Base-by-base conservation (phyloP, 2,888 invertebrate species). In the Tethea ocularis region DNA sequence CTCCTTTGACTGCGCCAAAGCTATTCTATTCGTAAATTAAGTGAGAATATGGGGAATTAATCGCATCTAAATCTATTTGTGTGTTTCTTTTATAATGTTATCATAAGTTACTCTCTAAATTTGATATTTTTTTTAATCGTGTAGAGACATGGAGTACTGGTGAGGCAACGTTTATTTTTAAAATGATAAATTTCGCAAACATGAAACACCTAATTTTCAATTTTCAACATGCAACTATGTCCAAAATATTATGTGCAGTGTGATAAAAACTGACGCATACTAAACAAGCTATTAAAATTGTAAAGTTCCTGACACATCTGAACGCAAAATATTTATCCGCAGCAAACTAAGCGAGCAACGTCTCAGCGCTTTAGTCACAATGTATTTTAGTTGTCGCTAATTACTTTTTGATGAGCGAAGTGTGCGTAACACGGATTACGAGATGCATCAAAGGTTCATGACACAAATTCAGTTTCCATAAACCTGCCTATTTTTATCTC, bases 401-500 rank as follows among this genome's bases (percentile, higher is more conserved):
- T 87, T 84, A 83, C 83, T 85, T 88, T 88, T 85, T 89, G 88
- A 89, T 84, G 89, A 87, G 82, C 81, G 69, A 78, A 78, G 74
- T 77, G 74, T 80, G 33, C 1, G 77, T 77, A 78, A 82, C 71
- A 64, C 83, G 80, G n/a, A 85, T 87, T 82, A 84, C 72, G 64
- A 72, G 76, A 80, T 78, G 75, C 78, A 82, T 83, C 81, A 79
- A 80, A 77, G 70, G 70, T 67, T 71, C 74, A 71, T 69, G 74
- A 77, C 68, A 74, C 66, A 62, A 26, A 57, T 38, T 6, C n/a
- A 10, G n/a, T 57, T 68, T 63, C 56, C 59, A 52, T 63, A 64
- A 65, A 63, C 60, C 59, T 23, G 52, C 46, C 38, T 56, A 52
- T 59, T 62, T 69, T 67, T 60, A 63, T 38, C 15, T 38, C 13